These are phyloP conservation scores for Chiloscyllium punctatum DNA, from an alignment of 2,797 vertebrate species.

Conservation along the genomic window DNA sequence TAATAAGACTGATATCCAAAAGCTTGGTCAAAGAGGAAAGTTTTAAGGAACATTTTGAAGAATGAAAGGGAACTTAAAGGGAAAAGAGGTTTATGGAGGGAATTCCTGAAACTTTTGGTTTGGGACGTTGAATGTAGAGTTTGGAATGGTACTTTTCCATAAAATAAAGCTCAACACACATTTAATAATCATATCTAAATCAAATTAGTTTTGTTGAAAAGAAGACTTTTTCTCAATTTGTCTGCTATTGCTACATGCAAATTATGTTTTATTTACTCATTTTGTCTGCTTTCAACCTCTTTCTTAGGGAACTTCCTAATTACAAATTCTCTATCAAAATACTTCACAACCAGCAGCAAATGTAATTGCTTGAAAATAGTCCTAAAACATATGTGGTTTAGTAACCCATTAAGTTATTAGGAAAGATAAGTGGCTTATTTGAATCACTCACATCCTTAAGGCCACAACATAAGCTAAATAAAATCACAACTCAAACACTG, in stretches of 20 bases:
- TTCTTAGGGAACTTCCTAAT: neutral
- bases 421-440: neutral
- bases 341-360: neutral
- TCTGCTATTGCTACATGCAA: neutral
- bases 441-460: neutral
- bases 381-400: neutral
- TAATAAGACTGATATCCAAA: too few species aligned
- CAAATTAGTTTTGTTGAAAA: neutral
- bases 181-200: neutral
- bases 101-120: too few species aligned
- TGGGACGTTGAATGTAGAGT: too few species aligned
- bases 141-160: too few species aligned
- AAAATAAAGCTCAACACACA: too few species aligned
- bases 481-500: neutral
- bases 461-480: neutral
- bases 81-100: too few species aligned
- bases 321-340: neutral
- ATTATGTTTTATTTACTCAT: neutral
- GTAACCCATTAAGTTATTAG: neutral
- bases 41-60: too few species aligned
- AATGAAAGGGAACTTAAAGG: too few species aligned
- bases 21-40: too few species aligned
- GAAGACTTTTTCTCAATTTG: neutral
- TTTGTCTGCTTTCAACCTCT: neutral
- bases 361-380: neutral